These are phyloP conservation scores for Drosophila kuntzei DNA, from an alignment of 2,888 invertebrate species.

Conservation along the genomic window DNA sequence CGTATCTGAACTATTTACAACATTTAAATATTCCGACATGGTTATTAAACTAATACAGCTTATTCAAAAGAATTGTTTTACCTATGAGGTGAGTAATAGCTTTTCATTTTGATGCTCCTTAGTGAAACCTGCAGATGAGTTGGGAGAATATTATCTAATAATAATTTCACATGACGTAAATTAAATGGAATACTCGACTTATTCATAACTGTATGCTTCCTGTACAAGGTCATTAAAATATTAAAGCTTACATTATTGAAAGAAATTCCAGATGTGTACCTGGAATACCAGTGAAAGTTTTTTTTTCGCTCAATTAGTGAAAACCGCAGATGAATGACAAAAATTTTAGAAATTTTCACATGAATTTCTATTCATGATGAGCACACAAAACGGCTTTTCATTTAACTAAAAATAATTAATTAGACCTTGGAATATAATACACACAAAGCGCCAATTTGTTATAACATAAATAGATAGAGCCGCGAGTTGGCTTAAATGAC, in stretches of 20 bases:
- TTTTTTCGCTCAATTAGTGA: constrained; percentile 40
- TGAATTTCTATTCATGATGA: constrained; percentile 47
- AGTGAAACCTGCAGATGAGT: not conserved
- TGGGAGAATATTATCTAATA: not conserved
- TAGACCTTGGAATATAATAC: constrained; percentile 19
- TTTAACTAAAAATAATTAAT: constrained; percentile 43
- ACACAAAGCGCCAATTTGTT: constrained; percentile 43
- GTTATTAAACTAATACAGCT: too few relatives aligned
- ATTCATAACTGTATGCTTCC: not conserved
- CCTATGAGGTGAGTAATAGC: not conserved
- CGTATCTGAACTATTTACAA: too few relatives aligned
- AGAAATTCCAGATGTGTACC: constrained; percentile 1
- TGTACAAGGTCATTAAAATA: not conserved
- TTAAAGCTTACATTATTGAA: constrained; percentile 2
- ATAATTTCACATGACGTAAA: not conserved
- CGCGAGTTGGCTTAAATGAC: constrained; percentile 14
- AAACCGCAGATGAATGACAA: constrained; percentile 36
- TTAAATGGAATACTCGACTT: not conserved
- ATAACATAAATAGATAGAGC: not conserved
- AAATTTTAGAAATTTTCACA: constrained; percentile 25
- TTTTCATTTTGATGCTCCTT: too few relatives aligned
- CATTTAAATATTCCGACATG: too few relatives aligned
- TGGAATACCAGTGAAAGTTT: constrained; percentile 3
- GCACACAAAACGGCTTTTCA: constrained; percentile 27
- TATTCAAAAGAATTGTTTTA: not conserved